A percentile compares a stretch with the other conserved stretches of the same genome.
These are phyloP conservation scores for Anticlea derivata DNA, from an alignment of 2,888 invertebrate species.

Conservation along the genomic window DNA sequence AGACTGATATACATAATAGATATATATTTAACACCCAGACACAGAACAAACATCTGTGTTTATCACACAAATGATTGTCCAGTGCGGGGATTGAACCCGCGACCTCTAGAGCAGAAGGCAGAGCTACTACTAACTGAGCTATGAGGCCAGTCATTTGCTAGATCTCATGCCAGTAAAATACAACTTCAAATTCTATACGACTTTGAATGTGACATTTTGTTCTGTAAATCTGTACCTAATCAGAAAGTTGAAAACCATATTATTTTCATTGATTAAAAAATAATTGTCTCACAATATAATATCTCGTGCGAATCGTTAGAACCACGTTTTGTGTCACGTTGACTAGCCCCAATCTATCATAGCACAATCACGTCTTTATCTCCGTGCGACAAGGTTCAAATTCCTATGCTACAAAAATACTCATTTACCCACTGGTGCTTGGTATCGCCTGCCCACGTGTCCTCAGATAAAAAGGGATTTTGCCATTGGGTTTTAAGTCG, in stretches of 20 bases:
- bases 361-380: background rate
- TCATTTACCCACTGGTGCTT: conserved; percentile 14
- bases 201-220: no score
- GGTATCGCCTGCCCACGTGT: conserved; percentile 13
- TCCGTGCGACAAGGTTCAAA: background rate
- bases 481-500: conserved; percentile 1
- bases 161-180: no score
- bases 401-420: background rate
- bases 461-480: conserved; percentile 7
- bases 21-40: no score
- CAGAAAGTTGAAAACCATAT: background rate
- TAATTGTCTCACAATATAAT: conserved; percentile 7
- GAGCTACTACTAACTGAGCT: no score
- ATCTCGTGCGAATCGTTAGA: background rate
- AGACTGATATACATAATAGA: no score
- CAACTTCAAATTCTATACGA: no score
- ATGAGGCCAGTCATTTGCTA: no score
- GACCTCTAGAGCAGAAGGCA: no score
- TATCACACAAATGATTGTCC: no score
- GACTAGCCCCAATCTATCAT: background rate
- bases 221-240: no score
- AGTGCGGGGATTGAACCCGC: no score
- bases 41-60: no score
- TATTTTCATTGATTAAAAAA: conserved; percentile 7
- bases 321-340: conserved; percentile 16